These are phyloP conservation scores for Brachymystax lenok DNA, from an alignment of 2,797 vertebrate species.

Conservation along the genomic window DNA sequence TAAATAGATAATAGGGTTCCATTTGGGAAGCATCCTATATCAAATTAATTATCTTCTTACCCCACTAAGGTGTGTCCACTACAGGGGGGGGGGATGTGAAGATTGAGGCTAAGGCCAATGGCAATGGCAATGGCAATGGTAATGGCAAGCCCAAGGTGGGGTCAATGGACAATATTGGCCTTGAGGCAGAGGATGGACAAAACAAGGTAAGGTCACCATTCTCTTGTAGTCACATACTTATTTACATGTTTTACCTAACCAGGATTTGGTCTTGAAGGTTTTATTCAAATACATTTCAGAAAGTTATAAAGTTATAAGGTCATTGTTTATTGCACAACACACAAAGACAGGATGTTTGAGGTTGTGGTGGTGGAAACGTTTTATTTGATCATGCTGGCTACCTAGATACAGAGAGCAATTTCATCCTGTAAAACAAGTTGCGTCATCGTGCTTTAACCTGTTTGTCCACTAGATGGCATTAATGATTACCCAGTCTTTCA, in stretches of 20 bases:
- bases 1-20: background rate
- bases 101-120: slow-evolving; percentile 77
- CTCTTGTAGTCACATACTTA: background rate
- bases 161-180: slow-evolving; percentile 85
- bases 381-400: background rate
- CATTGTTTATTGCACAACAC: too few relatives aligned
- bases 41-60: background rate
- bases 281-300: background rate
- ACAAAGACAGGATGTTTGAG: background rate
- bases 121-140: slow-evolving; percentile 73
- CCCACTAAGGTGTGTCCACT: background rate
- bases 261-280: background rate
- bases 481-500: slow-evolving; percentile 21
- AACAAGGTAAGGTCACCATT: slow-evolving; percentile 78
- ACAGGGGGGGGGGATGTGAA: slow-evolving; percentile 90
- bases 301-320: too few relatives aligned
- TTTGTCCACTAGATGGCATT: slow-evolving; percentile 51
- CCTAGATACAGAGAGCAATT: background rate
- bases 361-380: background rate
- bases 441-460: slow-evolving; percentile 49
- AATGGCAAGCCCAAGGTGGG: slow-evolving; percentile 82
- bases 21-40: background rate
- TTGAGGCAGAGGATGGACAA: slow-evolving; percentile 70
- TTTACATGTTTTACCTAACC: background rate
- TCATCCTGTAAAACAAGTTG: slow-evolving; percentile 19